Evolutionary conservation across 2,113 vertebrate genomes (phyloP), one percentile per base, ranked within the genome.

Genomic region (Urocolius indicus): DNA sequence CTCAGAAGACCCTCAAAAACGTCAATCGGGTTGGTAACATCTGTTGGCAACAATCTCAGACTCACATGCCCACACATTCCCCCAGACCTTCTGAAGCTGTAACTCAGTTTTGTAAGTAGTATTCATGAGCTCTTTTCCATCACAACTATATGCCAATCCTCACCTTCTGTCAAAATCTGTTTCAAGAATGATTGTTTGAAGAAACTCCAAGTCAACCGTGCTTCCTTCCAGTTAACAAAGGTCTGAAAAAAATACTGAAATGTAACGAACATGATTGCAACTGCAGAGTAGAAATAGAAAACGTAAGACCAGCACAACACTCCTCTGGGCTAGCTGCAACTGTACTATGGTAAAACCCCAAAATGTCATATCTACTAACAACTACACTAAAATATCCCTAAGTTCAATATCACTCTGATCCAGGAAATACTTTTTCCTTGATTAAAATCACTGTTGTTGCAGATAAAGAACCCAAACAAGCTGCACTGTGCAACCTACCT

Each of bases 121-220:
- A 48, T 54, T 80, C 49, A 10, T 6, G 9, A 62, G 15, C 16
- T 30, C 17, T 77, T 48, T 51, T 58, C 59, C 59, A 55, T 16
- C 63, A 24, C 36, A 18, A 24, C n/a, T 24, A 7, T 5, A 5
- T 0, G 0, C 20, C 34, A 74, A 92, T 29, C 89, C 97, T 97
- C 77, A 98, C 99, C 99, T 96, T 99, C 99, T 57, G 99, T 99
- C 91, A 99, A 98, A 97, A 99, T 98, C 96, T 99, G 99, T 95
- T 99, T 99, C 84, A 99, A 96, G 97, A 99, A 99, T 65, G 99
- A 99, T 62, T 99, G 99, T 92, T 99, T 99, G 97, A 99, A 99
- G 98, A 99, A 99, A 97, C 99, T 99, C 99, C 99, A 99, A 8
- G 99, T 99, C 93, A 99, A 80, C 68, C 96, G 94, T 79, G 99